phyloP scores from a whole-genome alignment of 2,797 vertebrate genomes.

The Tarsius wallacei region DNA sequence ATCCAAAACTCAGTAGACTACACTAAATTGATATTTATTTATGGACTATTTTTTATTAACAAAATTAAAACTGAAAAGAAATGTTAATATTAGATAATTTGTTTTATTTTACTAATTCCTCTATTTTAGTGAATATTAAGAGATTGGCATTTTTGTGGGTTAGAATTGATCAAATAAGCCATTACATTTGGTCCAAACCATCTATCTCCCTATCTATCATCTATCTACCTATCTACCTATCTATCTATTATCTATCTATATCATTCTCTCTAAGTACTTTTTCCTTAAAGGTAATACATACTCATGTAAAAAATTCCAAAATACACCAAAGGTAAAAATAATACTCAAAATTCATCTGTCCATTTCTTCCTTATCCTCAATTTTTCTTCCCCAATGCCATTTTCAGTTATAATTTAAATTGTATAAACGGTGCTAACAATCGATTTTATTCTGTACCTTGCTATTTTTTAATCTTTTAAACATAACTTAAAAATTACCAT shows the following conservation, averaged over 20 bases:
- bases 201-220: background rate
- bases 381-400: background rate
- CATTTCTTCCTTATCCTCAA: background rate
- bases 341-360: background rate
- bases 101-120: background rate
- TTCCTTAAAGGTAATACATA: background rate
- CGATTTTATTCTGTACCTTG: background rate
- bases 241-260: background rate
- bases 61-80: constrained; percentile 24
- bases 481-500: background rate
- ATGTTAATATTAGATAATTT: constrained; percentile 9
- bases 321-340: background rate
- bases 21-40: background rate
- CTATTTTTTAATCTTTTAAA: background rate
- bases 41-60: background rate
- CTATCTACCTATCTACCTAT: background rate
- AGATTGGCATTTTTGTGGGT: background rate
- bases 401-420: background rate
- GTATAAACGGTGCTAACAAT: background rate
- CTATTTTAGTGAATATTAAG: constrained; percentile 12
- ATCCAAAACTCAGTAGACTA: background rate
- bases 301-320: background rate
- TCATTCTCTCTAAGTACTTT: background rate
- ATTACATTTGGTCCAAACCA: background rate
- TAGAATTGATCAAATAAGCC: background rate